Base-by-base conservation (phyloP, 2,797 vertebrate genomes). In the Urophycis tenuis region DNA sequence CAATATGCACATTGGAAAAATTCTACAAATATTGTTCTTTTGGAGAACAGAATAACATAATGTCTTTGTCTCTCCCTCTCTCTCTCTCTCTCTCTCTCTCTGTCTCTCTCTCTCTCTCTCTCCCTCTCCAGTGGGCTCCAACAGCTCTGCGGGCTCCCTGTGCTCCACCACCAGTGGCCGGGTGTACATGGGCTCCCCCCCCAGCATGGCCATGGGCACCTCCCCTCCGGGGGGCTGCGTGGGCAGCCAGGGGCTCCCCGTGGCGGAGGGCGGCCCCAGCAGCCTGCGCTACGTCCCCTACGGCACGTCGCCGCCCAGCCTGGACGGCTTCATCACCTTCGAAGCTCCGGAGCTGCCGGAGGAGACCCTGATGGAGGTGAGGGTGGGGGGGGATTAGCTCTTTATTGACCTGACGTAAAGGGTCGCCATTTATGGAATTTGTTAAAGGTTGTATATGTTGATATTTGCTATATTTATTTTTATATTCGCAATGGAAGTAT, bases 341-440 rank as follows among this genome's bases (percentile, higher is more conserved):
- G 96, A 98, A 90, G 96, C 97, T 70, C 97, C 96, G 0, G 97
- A 99, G 90, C 93, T 99, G 80, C 97, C 97, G 0, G 97, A 99
- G 84, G 97, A 99, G 89, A 99, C 97, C 0, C 92, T 99, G 76
- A 98, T 98, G 97, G 97, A 99, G 97, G 97, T 98, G 76, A 86
- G 86, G 12, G n/a, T n/a, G 11, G 60, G n/a, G 60, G 5, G 60
- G 8, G n/a, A n/a, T n/a, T n/a, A n/a, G n/a, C n/a, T n/a, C n/a
- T n/a, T n/a, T n/a, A n/a, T n/a, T n/a, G n/a, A n/a, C n/a, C n/a
- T n/a, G n/a, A n/a, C n/a, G n/a, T n/a, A n/a, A n/a, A n/a, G n/a
- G n/a, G n/a, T n/a, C n/a, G 11, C 45, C 45, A 49, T 49, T 49
- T 49, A 39, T 15, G 12, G 36, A 39, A 1, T 39, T 39, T 10